phyloP scores from a whole-genome alignment of 1,140 invertebrate species.

The Leptinotarsa lineolata region DNA sequence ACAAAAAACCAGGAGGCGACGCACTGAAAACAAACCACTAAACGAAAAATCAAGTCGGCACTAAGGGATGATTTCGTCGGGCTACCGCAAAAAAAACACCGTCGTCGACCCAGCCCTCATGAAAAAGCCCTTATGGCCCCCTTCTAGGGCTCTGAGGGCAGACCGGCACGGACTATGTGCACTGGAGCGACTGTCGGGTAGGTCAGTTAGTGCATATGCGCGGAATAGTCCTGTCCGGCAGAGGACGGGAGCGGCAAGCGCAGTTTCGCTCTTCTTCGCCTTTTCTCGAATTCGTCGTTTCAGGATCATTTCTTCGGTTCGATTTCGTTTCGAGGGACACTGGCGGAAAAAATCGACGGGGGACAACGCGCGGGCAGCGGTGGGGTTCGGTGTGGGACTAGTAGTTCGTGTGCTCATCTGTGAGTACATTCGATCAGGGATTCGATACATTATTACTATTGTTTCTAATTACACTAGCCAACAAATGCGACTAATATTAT shows the following conservation, averaged over 20 bases:
- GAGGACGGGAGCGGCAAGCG: constrained; percentile 28
- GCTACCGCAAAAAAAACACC: constrained; percentile 8
- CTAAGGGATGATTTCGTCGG: not conserved
- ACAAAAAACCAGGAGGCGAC: not conserved
- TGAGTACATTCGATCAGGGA: too few species aligned
- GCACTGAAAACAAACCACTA: constrained; percentile 21
- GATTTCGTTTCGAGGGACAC: constrained; percentile 11
- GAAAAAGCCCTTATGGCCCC: constrained; percentile 48
- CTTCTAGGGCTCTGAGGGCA: constrained; percentile 46
- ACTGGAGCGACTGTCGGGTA: constrained; percentile 51
- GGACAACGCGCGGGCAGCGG: not conserved
- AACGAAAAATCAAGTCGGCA: constrained; percentile 18
- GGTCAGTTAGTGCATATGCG: constrained; percentile 55
- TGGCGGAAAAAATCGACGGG: not conserved
- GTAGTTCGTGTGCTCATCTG: too few species aligned
- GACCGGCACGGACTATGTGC: constrained; percentile 47
- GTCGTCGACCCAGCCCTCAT: not conserved
- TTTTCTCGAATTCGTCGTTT: not conserved
- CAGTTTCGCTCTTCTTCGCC: constrained; percentile 27
- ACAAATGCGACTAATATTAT: too few species aligned
- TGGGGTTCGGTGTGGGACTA: not conserved
- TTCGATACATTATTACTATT: too few species aligned
- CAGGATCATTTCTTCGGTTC: constrained; percentile 18
- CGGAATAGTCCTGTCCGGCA: constrained; percentile 38
- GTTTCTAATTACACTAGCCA: too few species aligned